These are phyloP conservation scores for Acipenser transmontanus DNA, from an alignment of 2,797 vertebrate genomes.

Conservation along the genomic window DNA sequence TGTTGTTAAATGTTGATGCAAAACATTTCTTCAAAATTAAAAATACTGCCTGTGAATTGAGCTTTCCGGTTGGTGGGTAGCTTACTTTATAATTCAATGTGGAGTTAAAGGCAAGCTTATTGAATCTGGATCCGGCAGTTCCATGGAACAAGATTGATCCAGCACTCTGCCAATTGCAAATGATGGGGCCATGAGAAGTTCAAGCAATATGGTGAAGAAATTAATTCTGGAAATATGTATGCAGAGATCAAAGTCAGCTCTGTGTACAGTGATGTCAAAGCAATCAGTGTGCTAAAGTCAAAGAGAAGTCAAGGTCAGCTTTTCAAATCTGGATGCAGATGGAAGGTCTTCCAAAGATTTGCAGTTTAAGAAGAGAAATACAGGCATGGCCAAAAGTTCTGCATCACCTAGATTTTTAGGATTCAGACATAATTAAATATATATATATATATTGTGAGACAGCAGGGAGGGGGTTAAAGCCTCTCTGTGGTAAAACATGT, in stretches of 20 bases:
- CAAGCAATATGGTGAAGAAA: constrained; percentile 1
- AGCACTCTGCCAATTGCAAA: neutral
- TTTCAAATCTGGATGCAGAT: constrained; percentile 20
- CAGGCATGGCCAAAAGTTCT: neutral
- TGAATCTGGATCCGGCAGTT: constrained; percentile 8
- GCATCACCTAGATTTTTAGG: neutral
- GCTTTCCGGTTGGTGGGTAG: too few species aligned
- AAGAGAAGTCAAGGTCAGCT: constrained; percentile 28
- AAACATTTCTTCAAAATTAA: too few species aligned
- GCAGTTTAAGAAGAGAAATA: constrained; percentile 5
- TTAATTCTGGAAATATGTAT: constrained; percentile 17
- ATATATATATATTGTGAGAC: neutral
- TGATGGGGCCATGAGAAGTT: neutral
- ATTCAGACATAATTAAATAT: constrained; percentile 3
- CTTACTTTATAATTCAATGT: too few species aligned
- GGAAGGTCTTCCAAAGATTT: constrained; percentile 22
- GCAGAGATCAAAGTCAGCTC: constrained; percentile 35
- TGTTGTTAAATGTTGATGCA: too few species aligned
- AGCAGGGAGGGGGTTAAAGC: too few species aligned
- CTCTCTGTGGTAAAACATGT: too few species aligned
- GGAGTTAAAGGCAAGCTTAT: neutral
- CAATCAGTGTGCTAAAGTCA: constrained; percentile 28
- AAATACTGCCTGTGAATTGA: too few species aligned
- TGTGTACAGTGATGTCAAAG: neutral
- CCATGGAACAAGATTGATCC: neutral